These are phyloP conservation scores for Tupiocoris notatus DNA, from an alignment of 2,888 invertebrate species.

Conservation along the genomic window DNA sequence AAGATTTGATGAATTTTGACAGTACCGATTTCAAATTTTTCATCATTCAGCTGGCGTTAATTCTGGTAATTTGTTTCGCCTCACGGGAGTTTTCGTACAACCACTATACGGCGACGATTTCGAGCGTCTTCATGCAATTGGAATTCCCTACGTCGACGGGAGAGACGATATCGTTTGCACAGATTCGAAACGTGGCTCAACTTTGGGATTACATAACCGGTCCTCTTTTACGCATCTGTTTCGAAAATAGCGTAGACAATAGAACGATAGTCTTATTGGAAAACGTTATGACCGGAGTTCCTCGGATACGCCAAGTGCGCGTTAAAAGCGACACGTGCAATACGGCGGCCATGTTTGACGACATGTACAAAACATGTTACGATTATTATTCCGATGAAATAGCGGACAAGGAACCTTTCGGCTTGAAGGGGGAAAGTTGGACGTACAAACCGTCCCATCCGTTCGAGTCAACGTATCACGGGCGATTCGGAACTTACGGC, in stretches of 20 bases:
- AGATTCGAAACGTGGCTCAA: not conserved
- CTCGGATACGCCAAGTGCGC: constrained; percentile 54
- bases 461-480: constrained; percentile 57
- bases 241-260: constrained; percentile 48
- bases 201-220: constrained; percentile 53
- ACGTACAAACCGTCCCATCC: not conserved
- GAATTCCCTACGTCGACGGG: not conserved
- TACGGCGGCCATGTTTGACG: constrained; percentile 57
- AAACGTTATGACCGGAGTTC: constrained; percentile 56
- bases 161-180: not conserved
- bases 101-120: constrained; percentile 20
- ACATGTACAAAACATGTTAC: constrained; percentile 59
- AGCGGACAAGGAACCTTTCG: constrained; percentile 57
- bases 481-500: constrained; percentile 58
- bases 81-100: not conserved
- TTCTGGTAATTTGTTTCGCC: not conserved
- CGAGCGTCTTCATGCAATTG: not conserved
- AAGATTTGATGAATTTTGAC: too few relatives aligned
- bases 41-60: not conserved
- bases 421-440: not conserved
- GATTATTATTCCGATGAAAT: constrained; percentile 58
- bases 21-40: not conserved
- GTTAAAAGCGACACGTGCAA: constrained; percentile 57
- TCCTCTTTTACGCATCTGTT: not conserved
- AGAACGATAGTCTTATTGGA: constrained; percentile 55